phyloP scores from a whole-genome alignment of 2,888 invertebrate genomes.

The Limnephilus auricula region DNA sequence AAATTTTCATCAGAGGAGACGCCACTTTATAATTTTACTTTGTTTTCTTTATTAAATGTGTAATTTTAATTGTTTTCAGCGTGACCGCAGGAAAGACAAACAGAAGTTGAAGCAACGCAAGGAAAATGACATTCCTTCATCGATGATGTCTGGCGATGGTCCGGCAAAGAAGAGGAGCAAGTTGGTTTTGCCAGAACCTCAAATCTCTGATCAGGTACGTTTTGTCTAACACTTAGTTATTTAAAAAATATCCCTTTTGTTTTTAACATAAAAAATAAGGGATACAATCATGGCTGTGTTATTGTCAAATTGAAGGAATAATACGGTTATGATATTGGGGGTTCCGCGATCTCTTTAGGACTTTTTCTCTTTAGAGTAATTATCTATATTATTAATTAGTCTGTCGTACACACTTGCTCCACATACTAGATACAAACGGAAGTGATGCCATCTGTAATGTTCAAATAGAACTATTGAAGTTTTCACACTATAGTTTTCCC shows the following conservation, averaged over 20 bases:
- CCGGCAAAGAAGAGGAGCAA: conserved; percentile 96
- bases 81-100: conserved; percentile 96
- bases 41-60: neutral
- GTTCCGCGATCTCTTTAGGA: too few relatives aligned
- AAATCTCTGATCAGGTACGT: conserved; percentile 92
- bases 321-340: neutral
- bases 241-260: conserved; percentile 2
- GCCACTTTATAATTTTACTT: neutral
- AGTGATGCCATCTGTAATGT: too few relatives aligned
- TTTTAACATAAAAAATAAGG: too few relatives aligned
- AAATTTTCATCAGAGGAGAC: too few relatives aligned
- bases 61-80: conserved; percentile 73
- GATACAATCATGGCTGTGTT: too few relatives aligned
- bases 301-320: neutral
- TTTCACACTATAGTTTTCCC: too few relatives aligned
- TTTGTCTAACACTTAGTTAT: neutral
- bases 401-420: too few relatives aligned
- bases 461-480: too few relatives aligned
- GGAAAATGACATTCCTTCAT: conserved; percentile 96
- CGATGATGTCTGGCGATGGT: conserved; percentile 92
- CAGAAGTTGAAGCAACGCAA: conserved; percentile 96
- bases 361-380: too few relatives aligned
- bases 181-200: conserved; percentile 96
- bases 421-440: too few relatives aligned
- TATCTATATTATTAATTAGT: too few relatives aligned